These are phyloP conservation scores for Chirona hameri DNA, from an alignment of 2,888 invertebrate species.

Conservation along the genomic window DNA sequence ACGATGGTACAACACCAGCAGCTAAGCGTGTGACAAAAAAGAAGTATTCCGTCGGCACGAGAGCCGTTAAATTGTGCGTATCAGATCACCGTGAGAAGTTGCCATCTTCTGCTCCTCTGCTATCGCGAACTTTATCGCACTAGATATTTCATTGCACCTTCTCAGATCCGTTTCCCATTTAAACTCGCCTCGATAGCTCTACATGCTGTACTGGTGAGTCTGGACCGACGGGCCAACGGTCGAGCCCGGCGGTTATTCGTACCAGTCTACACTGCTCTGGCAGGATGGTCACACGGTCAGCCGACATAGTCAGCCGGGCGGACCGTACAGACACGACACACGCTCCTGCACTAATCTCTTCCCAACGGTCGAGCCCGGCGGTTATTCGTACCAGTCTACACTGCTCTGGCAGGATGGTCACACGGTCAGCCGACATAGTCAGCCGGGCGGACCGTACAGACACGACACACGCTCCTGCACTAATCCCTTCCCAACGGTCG, in stretches of 20 bases:
- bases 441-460: not conserved
- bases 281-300: not conserved
- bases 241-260: slow-evolving; percentile 2
- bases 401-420: not conserved
- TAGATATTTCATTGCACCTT: too few species aligned
- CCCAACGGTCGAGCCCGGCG: too few species aligned
- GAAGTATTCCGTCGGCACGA: too few species aligned
- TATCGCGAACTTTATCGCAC: too few species aligned
- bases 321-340: not conserved
- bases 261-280: slow-evolving; percentile 45
- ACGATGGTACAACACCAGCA: too few species aligned
- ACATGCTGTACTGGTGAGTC: not conserved
- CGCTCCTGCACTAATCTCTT: too few species aligned
- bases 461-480: not conserved
- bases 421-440: not conserved
- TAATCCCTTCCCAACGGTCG: too few species aligned
- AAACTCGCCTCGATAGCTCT: slow-evolving; percentile 82
- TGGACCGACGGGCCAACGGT: not conserved
- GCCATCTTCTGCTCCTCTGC: too few species aligned
- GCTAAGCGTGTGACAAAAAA: too few species aligned
- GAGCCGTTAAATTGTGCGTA: too few species aligned
- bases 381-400: slow-evolving; percentile 45
- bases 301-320: not conserved
- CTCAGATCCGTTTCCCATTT: too few species aligned
- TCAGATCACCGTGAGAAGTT: too few species aligned